Base-by-base conservation (phyloP, 2,888 invertebrate genomes). In the Spodoptera exigua region DNA sequence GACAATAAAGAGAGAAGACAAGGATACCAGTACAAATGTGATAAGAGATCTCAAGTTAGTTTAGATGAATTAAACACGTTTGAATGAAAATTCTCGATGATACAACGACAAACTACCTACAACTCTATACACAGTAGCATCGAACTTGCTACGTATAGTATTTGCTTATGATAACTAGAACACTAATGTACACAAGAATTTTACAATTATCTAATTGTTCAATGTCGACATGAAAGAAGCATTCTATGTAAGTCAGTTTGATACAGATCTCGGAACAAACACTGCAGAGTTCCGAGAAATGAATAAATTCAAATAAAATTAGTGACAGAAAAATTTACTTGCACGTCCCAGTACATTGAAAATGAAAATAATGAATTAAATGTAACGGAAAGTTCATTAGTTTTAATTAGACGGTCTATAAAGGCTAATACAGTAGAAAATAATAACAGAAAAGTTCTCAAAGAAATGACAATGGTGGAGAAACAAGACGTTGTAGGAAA, bases 201-300 rank as follows among this genome's bases (percentile, higher is more conserved):
- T 27, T 13, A 63, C 58, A 69, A 40, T 63, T 47, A 63, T 14
- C 41, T 63, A 51, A 58, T 52, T 68, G 58, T 68, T 68, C 34
- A 4, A 16, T 16, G 40, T 11, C 41, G 40, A 21, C 17, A 40
- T 37, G 34, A 48, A 44, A 54, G 57, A 40, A 34, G 27, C 34
- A 54, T 52, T 69, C 40, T 46, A 11, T 48, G 9, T 54, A 16
- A 10, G 46, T 57, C 51, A 47, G 43, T 62, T 51, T 40, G 14
- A 49, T 41, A 44, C 10, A 49, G 36, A 48, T 13, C 36, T 17
- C 10, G 34, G 32, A 12, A 40, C 35, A 14, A 45, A 49, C 27
- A 46, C 18, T 32, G 35, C 17, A 57, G 14, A 10, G 11, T 4
- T n/a, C 44, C 18, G 7, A 17, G 10, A 53, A 40, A 43, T 27